Conservation (phyloP, 2,888 invertebrate genomes). For the Hirudinaria manillensis region DNA sequence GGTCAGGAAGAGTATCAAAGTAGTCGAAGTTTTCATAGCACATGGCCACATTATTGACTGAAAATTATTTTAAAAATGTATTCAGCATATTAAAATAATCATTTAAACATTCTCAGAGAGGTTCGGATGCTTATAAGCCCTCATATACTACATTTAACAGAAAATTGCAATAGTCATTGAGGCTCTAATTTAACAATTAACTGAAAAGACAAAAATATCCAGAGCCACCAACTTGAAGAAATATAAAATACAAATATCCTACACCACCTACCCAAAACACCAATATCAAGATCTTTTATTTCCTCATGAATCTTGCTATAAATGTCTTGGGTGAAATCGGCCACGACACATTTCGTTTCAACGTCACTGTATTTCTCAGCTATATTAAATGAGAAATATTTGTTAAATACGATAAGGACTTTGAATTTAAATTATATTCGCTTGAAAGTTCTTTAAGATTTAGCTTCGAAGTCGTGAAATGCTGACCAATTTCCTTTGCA, state of each 20-base stretch:
- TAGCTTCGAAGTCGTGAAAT: not conserved
- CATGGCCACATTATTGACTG: slow-evolving; percentile 84
- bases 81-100: too few relatives aligned
- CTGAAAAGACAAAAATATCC: too few relatives aligned
- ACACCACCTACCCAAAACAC: slow-evolving; percentile 60
- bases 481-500: slow-evolving; percentile 50
- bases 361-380: slow-evolving; percentile 61
- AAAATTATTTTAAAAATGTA: slow-evolving; percentile 34
- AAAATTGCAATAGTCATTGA: too few relatives aligned
- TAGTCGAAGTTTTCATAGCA: slow-evolving; percentile 75
- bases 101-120: too few relatives aligned
- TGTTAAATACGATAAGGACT: not conserved
- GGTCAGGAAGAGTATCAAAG: slow-evolving; percentile 50
- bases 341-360: slow-evolving; percentile 70
- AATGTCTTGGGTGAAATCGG: slow-evolving; percentile 68
- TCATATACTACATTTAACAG: too few relatives aligned
- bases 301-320: slow-evolving; percentile 68
- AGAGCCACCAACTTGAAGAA: not conserved
- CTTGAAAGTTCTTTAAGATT: not conserved
- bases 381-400: slow-evolving; percentile 37
- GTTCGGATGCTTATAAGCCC: too few relatives aligned
- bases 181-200: too few relatives aligned
- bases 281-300: slow-evolving; percentile 71
- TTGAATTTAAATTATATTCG: not conserved
- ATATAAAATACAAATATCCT: not conserved